Conservation (phyloP, 2,888 invertebrate genomes). For the Epistrophe grossulariae region DNA sequence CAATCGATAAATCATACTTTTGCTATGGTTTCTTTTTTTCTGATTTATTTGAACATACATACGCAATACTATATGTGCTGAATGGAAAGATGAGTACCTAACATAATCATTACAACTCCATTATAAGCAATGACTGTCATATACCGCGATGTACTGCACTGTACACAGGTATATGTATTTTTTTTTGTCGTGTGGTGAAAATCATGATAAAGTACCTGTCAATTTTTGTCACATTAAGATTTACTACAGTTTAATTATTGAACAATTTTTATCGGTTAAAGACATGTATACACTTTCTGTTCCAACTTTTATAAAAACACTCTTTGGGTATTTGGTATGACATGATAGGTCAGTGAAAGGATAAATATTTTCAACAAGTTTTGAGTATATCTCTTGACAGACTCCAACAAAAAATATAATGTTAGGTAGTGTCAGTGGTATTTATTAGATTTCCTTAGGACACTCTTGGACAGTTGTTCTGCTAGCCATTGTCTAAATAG, state of each 20-base stretch:
- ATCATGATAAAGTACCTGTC: constrained; percentile 23
- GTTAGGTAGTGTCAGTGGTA: too few species aligned
- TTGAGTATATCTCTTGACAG: not conserved
- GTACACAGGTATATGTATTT: not conserved
- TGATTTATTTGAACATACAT: constrained; percentile 61
- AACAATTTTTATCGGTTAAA: not conserved
- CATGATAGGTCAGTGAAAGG: too few species aligned
- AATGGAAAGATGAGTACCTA: constrained; percentile 9
- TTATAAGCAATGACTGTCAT: constrained; percentile 52
- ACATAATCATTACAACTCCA: constrained; percentile 57
- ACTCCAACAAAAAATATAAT: too few species aligned
- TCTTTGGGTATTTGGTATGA: not conserved
- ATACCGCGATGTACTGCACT: not conserved
- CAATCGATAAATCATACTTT: constrained; percentile 73
- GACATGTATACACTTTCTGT: not conserved
- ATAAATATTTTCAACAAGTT: not conserved
- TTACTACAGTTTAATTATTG: constrained; percentile 11
- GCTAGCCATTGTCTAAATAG: too few species aligned
- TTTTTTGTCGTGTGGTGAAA: constrained; percentile 5
- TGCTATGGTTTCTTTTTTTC: constrained; percentile 41
- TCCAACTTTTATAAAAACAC: not conserved
- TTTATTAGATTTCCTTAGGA: too few species aligned
- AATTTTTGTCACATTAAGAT: constrained; percentile 8
- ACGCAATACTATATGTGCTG: constrained; percentile 6
- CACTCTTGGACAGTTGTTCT: too few species aligned